phyloP scores from a whole-genome alignment of 2,113 vertebrate genomes.

The Neofelis nebulosa region DNA sequence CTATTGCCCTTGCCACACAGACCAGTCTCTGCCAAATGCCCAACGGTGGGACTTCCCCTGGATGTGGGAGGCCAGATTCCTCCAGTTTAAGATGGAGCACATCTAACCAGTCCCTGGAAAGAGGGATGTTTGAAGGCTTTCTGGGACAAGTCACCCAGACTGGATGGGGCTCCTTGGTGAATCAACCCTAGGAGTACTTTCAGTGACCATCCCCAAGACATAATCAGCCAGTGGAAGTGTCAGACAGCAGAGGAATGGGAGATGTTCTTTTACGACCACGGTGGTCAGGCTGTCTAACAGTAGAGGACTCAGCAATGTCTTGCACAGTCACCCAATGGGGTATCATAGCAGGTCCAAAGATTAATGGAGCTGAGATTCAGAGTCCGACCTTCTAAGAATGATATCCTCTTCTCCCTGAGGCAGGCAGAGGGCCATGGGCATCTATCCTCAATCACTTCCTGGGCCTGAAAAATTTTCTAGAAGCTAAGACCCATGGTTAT shows the following conservation, averaged over 20 bases:
- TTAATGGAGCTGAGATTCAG: neutral
- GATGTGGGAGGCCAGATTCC: neutral
- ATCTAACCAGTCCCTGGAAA: neutral
- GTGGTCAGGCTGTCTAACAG: neutral
- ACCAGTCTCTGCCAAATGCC: neutral
- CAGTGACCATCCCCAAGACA: neutral
- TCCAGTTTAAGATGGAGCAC: neutral
- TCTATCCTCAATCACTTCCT: neutral
- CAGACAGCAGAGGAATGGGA: neutral
- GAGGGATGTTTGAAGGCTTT: neutral
- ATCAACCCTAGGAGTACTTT: no score
- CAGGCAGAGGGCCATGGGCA: neutral
- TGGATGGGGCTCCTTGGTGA: neutral
- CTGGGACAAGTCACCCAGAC: neutral
- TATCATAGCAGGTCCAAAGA: neutral
- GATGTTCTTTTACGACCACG: neutral
- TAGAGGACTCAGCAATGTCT: neutral
- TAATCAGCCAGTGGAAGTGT: neutral
- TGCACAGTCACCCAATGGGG: neutral
- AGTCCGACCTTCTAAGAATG: neutral
- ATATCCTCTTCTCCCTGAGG: neutral
- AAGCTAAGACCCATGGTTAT: neutral
- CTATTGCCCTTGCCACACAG: neutral
- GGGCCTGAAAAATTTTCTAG: neutral
- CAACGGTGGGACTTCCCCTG: neutral